phyloP scores from a whole-genome alignment of 2,113 vertebrate genomes.

The Cottus gobio region DNA sequence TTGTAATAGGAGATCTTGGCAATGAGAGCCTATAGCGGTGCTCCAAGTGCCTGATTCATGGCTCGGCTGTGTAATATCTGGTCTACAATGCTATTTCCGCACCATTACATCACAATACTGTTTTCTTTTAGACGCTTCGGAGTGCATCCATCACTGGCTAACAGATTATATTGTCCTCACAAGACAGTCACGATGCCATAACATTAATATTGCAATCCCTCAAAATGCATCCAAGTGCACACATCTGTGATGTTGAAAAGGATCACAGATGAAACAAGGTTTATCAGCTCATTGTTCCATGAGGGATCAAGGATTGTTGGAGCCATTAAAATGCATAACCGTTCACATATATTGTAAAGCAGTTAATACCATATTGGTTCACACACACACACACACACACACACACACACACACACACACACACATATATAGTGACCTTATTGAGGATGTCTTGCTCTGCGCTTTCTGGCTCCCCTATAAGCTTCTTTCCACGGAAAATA shows the following conservation, averaged over 20 bases:
- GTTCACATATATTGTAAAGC: neutral
- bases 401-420: neutral
- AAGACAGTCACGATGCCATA: constrained; percentile 35
- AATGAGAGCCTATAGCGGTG: constrained; percentile 20
- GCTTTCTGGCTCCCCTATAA: neutral
- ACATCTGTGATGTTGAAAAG: constrained; percentile 1
- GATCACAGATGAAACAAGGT: constrained; percentile 9
- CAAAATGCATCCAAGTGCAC: constrained; percentile 3
- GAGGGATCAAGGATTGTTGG: constrained; percentile 10
- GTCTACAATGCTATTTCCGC: constrained; percentile 54
- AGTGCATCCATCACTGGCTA: constrained; percentile 52
- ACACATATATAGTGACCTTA: neutral
- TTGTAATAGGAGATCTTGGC: constrained; percentile 58
- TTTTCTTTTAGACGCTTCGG: constrained; percentile 48
- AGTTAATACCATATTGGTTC: neutral
- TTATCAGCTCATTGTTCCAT: constrained; percentile 26
- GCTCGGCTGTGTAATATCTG: constrained; percentile 53
- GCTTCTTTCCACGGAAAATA: neutral
- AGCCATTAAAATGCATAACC: constrained; percentile 4
- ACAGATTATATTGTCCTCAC: constrained; percentile 56
- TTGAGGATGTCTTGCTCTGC: neutral
- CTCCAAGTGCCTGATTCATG: constrained; percentile 74
- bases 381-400: neutral
- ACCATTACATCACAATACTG: constrained; percentile 56
- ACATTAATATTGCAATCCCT: constrained; percentile 31